These are phyloP conservation scores for Monodelphis domestica DNA, from an alignment of 2,797 vertebrate genomes.

Conservation along the genomic window DNA sequence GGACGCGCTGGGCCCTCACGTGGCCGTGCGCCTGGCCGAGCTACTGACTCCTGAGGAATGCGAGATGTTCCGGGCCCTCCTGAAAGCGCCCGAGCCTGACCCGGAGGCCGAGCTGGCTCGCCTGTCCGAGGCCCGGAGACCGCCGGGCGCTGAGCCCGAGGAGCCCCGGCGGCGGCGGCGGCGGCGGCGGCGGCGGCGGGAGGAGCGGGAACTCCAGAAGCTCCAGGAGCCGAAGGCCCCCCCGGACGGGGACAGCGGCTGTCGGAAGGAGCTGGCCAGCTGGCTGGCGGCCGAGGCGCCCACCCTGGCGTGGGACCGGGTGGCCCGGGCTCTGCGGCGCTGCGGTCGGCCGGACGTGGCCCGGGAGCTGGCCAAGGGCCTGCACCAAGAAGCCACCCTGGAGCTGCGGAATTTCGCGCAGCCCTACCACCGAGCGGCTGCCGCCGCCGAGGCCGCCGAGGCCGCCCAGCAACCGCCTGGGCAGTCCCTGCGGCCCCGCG, in stretches of 20 bases:
- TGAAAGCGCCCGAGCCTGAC: conserved; percentile 85
- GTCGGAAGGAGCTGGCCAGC: conserved; percentile 82
- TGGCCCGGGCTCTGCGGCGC: conserved; percentile 86
- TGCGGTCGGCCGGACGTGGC: conserved; percentile 90
- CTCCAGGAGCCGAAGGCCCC: background rate
- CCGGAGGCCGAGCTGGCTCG: conserved; percentile 73
- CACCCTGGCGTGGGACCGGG: conserved; percentile 87
- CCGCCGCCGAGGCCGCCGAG: background rate
- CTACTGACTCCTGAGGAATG: conserved; percentile 89
- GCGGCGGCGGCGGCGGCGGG: conserved; percentile 62
- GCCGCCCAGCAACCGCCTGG: background rate
- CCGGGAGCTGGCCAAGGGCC: conserved; percentile 91
- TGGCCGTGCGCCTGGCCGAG: conserved; percentile 88
- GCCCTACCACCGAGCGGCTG: conserved; percentile 78
- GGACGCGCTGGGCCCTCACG: conserved; percentile 86
- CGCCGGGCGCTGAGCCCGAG: fast-evolving
- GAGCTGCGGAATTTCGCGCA: conserved; percentile 86
- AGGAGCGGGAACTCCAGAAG: too few species aligned
- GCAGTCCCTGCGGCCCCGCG: background rate
- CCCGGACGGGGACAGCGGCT: conserved; percentile 70
- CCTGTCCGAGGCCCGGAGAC: conserved; percentile 80
- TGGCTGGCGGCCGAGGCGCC: conserved; percentile 86
- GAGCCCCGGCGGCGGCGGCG: background rate
- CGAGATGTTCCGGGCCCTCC: conserved; percentile 82
- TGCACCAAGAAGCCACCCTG: conserved; percentile 91